phyloP scores from a whole-genome alignment of 2,113 vertebrate species.

The Platichthys flesus region DNA sequence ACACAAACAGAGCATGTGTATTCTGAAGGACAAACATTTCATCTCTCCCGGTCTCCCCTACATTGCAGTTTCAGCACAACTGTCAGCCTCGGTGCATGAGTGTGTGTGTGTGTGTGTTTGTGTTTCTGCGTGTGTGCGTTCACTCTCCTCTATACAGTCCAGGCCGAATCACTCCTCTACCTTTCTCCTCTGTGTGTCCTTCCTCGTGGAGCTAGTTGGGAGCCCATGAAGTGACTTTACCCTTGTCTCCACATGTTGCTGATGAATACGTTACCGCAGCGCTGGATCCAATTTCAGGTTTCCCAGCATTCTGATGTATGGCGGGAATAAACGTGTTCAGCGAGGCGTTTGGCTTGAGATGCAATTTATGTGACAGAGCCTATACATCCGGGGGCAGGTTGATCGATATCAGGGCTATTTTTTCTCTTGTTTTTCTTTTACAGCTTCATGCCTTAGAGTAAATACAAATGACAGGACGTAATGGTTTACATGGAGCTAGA shows the following conservation, averaged over 20 bases:
- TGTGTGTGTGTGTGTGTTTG: slow-evolving; percentile 19
- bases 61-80: slow-evolving; percentile 71
- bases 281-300: slow-evolving; percentile 58
- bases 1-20: slow-evolving; percentile 16
- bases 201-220: slow-evolving; percentile 46
- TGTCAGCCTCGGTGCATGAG: slow-evolving; percentile 43
- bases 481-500: slow-evolving; percentile 54
- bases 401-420: slow-evolving; percentile 50
- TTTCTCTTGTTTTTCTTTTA: slow-evolving; percentile 11
- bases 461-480: slow-evolving; percentile 50
- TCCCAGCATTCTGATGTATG: slow-evolving; percentile 63
- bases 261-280: slow-evolving; percentile 64
- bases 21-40: slow-evolving; percentile 72
- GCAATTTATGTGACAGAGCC: slow-evolving; percentile 65
- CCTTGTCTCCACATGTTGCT: slow-evolving; percentile 63
- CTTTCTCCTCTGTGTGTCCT: slow-evolving; percentile 63
- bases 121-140: slow-evolving; percentile 15
- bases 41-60: slow-evolving; percentile 40
- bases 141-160: slow-evolving; percentile 41
- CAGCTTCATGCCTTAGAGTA: slow-evolving; percentile 32
- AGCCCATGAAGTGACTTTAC: slow-evolving; percentile 46
- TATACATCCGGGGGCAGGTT: slow-evolving; percentile 56
- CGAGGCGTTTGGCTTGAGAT: slow-evolving; percentile 59
- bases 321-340: slow-evolving; percentile 53
- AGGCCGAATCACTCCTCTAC: slow-evolving; percentile 8